phyloP scores from a whole-genome alignment of 1,140 invertebrate species.

The Brachionus sp. region DNA sequence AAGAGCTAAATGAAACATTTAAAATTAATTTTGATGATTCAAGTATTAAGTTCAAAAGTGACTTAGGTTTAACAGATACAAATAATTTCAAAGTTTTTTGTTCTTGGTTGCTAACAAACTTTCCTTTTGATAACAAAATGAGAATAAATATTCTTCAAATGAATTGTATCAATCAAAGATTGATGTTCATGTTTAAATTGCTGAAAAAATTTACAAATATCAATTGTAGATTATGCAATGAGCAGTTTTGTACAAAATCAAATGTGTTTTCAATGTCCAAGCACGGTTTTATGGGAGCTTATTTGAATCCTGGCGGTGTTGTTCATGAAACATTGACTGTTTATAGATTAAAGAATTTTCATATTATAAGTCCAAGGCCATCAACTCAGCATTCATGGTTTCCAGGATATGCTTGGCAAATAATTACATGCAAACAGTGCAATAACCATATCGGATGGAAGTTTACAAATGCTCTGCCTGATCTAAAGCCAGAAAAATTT shows the following conservation, averaged over 20 bases:
- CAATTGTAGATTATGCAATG: conserved; percentile 18
- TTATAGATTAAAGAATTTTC: conserved; percentile 65
- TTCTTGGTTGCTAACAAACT: conserved; percentile 29
- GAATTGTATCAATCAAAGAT: conserved; percentile 44
- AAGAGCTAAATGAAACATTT: conserved; percentile 33
- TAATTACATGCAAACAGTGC: conserved; percentile 68
- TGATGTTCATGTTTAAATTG: neutral
- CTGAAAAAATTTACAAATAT: conserved; percentile 43
- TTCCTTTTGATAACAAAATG: conserved; percentile 37
- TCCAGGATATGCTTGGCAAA: conserved; percentile 74
- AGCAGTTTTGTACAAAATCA: conserved; percentile 13
- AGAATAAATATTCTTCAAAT: conserved; percentile 11
- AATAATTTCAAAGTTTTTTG: conserved; percentile 28
- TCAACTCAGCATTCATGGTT: conserved; percentile 77
- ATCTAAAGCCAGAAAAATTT: conserved; percentile 68
- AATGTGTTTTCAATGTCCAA: conserved; percentile 77
- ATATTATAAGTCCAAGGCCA: conserved; percentile 58
- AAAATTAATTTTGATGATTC: neutral
- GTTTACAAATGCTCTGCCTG: conserved; percentile 67
- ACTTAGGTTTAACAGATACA: neutral
- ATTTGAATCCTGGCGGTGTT: conserved; percentile 74
- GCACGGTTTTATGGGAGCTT: conserved; percentile 74
- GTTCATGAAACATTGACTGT: conserved; percentile 78
- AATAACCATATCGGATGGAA: conserved; percentile 73
- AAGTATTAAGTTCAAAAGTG: neutral